Evolutionary conservation across 2,797 vertebrate species (phyloP), one percentile per base, ranked within the genome.

Genomic region (Melopsittacus undulatus): DNA sequence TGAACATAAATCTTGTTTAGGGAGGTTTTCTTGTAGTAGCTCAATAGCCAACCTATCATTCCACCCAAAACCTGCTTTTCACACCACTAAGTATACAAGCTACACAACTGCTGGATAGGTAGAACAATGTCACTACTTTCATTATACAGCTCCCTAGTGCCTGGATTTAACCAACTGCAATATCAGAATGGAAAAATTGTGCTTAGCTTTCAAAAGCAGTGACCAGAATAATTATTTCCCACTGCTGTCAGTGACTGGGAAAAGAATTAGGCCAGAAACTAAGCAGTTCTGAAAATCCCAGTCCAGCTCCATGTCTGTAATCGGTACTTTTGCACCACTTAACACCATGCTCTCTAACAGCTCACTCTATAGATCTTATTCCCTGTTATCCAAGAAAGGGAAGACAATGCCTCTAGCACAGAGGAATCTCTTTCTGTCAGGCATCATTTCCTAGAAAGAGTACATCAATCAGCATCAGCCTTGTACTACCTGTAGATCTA

Each of bases 181-280:
- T 17, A 74, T 79, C 83, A 93, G 57, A 93, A 89, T 1, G 5
- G 45, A 73, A 82, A 82, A 85, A 11, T 43, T 43, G 72, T 57
- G 51, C 72, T 92, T 92, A 61, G 56, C 48, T 87, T 93, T 94
- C 84, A 46, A 91, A 94, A 91, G 73, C 66, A 86, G 76, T 67
- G 86, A 93, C 22, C 83, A 90, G 78, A 87, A 92, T 87, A 79
- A 89, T 79, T 83, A 66, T 80, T 91, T 92, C 73, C 52, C 68
- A 69, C 26, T 73, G 66, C 57, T 75, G 29, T 42, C 42, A 42
- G 62, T 75, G 79, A 84, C n/a, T 85, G 17, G 66, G 54, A 54
- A 81, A 87, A 91, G n/a, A 95, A 92, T 87, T 64, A 88, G 64
- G 49, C 42, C 64, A 93, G 56, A 67, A 88, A 63, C 66, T 45